phyloP scores from a whole-genome alignment of 2,797 vertebrate genomes.

The Masticophis lateralis region DNA sequence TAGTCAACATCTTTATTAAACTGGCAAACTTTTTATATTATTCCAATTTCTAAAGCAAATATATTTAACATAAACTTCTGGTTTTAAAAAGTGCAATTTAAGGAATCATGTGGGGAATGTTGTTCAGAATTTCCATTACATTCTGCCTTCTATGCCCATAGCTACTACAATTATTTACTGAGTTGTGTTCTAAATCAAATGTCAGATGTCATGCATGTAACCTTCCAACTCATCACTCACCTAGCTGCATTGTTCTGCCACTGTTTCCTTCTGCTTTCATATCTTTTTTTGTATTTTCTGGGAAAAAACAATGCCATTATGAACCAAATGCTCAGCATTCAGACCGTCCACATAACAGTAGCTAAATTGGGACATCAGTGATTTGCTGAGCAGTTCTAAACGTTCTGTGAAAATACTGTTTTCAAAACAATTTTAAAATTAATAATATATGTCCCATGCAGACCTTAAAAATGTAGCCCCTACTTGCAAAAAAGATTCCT shows the following conservation, averaged over 20 bases:
- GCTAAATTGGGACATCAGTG: not conserved
- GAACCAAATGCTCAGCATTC: not conserved
- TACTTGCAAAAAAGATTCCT: not conserved
- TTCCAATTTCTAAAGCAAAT: not conserved
- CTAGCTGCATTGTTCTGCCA: not conserved
- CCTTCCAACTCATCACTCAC: not conserved
- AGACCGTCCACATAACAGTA: not conserved
- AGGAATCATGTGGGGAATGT: not conserved
- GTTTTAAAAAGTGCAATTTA: not conserved
- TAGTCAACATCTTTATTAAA: not conserved
- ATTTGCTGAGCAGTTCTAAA: not conserved
- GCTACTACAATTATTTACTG: not conserved
- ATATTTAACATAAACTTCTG: not conserved
- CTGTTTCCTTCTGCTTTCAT: not conserved
- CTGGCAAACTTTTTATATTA: not conserved
- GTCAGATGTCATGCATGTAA: not conserved
- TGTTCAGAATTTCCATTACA: not conserved
- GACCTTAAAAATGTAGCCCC: not conserved
- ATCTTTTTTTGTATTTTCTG: not conserved
- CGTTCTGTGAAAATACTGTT: not conserved
- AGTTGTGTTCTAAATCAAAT: not conserved
- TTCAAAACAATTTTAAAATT: not conserved
- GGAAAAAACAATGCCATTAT: not conserved
- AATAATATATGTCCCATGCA: not conserved
- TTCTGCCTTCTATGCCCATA: not conserved